A percentile compares a stretch with the other conserved stretches of the same genome.
These are phyloP conservation scores for Nesoenas mayeri DNA, from an alignment of 2,113 vertebrate genomes.

Conservation along the genomic window DNA sequence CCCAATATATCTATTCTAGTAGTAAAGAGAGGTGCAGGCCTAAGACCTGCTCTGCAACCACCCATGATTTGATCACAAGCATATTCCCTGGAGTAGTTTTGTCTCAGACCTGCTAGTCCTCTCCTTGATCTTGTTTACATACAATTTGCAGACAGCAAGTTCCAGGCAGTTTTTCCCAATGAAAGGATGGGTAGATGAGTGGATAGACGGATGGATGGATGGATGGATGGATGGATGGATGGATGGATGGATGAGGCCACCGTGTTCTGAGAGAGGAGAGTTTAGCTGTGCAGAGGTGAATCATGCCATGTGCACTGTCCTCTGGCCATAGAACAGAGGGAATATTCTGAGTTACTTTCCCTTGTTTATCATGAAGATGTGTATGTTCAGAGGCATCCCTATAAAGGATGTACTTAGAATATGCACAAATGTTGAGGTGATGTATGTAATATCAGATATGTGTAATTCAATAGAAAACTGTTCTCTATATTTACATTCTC, in stretches of 20 bases:
- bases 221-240: background rate
- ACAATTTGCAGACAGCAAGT: background rate
- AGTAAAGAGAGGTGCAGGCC: background rate
- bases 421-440: background rate
- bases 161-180: background rate
- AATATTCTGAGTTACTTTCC: background rate
- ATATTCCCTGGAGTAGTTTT: background rate
- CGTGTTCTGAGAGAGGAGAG: background rate
- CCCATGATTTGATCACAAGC: background rate
- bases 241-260: too few species aligned
- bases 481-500: background rate
- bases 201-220: background rate
- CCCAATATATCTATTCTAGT: background rate
- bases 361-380: background rate
- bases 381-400: background rate
- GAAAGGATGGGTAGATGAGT: too few species aligned
- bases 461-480: background rate
- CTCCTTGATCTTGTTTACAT: background rate
- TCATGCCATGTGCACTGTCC: background rate
- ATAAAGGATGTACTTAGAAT: background rate
- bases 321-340: background rate
- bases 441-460: background rate
- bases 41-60: background rate
- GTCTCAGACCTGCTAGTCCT: background rate
- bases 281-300: background rate